Evolutionary conservation across 2,113 vertebrate species (phyloP).

Genomic region (Crotophaga sulcirostris): DNA sequence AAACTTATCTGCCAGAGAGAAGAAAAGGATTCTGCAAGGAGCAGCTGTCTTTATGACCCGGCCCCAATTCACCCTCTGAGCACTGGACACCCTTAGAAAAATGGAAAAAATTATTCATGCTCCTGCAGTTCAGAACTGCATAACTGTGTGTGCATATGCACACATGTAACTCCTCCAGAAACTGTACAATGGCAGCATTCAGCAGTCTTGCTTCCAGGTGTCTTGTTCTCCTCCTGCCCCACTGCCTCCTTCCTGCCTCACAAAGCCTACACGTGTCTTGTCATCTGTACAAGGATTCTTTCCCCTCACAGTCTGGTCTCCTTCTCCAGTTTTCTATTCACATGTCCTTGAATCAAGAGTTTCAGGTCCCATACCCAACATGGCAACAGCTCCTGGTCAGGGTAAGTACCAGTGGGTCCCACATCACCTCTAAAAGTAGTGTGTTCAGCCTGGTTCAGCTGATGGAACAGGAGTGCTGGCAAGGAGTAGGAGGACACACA

Average conservation of each 20-base stretch:
- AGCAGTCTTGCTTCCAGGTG: rapidly evolving
- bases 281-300: background rate
- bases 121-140: background rate
- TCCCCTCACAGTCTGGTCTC: rapidly evolving
- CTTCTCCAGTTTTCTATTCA: background rate
- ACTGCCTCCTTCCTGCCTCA: background rate
- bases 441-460: background rate
- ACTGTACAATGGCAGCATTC: background rate
- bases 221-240: background rate
- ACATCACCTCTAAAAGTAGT: rapidly evolving
- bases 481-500: background rate
- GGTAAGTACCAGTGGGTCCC: background rate
- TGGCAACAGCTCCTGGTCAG: rapidly evolving
- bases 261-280: rapidly evolving
- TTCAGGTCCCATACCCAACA: rapidly evolving
- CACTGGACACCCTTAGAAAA: background rate
- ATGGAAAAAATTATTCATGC: rapidly evolving
- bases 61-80: background rate
- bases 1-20: no score
- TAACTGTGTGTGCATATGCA: rapidly evolving
- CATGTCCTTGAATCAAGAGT: background rate
- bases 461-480: background rate
- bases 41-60: background rate
- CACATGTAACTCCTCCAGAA: background rate
- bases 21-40: background rate